Evolutionary conservation across 1,140 invertebrate genomes (phyloP).

Genomic region (Aradophagus sp.): DNA sequence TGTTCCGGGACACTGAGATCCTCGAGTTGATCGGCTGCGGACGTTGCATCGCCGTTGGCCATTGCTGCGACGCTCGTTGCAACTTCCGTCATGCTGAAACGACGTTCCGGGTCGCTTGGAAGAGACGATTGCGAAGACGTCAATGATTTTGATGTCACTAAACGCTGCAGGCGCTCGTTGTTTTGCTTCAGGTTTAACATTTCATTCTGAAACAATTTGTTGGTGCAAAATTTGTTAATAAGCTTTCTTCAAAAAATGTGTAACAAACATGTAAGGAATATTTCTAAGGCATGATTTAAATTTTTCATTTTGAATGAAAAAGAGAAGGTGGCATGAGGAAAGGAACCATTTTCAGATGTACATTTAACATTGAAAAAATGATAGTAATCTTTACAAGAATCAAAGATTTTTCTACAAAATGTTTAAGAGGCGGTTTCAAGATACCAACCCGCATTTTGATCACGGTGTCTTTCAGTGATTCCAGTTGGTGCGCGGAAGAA

Average conservation of each 20-base stretch:
- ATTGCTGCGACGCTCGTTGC: slow-evolving; percentile 70
- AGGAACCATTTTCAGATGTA: too few species aligned
- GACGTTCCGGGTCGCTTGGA: slow-evolving; percentile 76
- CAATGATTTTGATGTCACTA: slow-evolving; percentile 87
- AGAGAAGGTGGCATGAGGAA: too few species aligned
- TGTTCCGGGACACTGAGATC: slow-evolving; percentile 75
- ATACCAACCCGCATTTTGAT: slow-evolving; percentile 90
- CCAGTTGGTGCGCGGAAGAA: slow-evolving; percentile 96
- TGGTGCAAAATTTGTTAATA: slow-evolving; percentile 59
- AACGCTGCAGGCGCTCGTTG: slow-evolving; percentile 93
- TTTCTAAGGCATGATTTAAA: too few species aligned
- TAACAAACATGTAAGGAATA: too few species aligned
- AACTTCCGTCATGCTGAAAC: slow-evolving; percentile 78
- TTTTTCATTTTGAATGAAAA: too few species aligned
- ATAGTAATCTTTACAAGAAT: too few species aligned
- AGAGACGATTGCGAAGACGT: slow-evolving; percentile 87
- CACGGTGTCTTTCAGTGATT: slow-evolving; percentile 96
- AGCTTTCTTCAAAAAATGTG: too few species aligned
- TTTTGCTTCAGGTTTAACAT: slow-evolving; percentile 97
- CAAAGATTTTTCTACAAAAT: too few species aligned
- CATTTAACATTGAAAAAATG: too few species aligned
- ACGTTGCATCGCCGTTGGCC: slow-evolving; percentile 67
- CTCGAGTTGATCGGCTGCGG: slow-evolving; percentile 72
- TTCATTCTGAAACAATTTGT: slow-evolving; percentile 83
- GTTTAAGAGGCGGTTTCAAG: too few species aligned